A percentile compares a stretch with the other conserved stretches of the same genome.
Evolutionary conservation across 2,113 vertebrate genomes (phyloP).

Genomic region (Semicossyphus pulcher): DNA sequence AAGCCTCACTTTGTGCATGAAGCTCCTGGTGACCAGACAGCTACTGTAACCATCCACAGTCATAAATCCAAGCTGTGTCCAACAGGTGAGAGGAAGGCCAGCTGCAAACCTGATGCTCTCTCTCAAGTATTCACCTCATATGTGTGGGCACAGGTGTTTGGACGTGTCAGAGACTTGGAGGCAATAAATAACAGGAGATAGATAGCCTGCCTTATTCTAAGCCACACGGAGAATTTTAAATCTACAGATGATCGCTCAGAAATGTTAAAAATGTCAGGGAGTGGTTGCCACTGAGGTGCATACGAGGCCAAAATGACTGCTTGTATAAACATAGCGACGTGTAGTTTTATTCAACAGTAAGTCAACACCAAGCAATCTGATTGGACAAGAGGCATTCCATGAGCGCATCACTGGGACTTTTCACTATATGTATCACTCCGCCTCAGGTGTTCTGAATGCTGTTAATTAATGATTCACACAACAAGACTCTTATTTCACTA

Average conservation of each 20-base stretch:
- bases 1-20: neutral
- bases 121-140: conserved; percentile 35
- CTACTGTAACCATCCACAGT: conserved; percentile 5
- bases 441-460: neutral
- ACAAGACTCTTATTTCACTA: no score
- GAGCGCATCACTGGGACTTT: neutral
- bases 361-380: neutral
- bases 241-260: conserved; percentile 36
- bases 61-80: conserved; percentile 46
- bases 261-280: conserved; percentile 64
- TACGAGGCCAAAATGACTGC: conserved; percentile 12
- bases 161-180: conserved; percentile 47
- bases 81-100: conserved; percentile 50
- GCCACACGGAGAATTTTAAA: conserved; percentile 29
- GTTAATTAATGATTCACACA: no score
- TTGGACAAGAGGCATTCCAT: neutral
- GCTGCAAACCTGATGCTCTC: conserved; percentile 46
- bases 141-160: conserved; percentile 56
- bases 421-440: neutral
- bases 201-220: conserved; percentile 36
- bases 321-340: conserved; percentile 16
- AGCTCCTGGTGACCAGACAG: conserved; percentile 20
- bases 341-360: conserved; percentile 8
- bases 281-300: conserved; percentile 9
- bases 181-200: conserved; percentile 58